A percentile compares a stretch with the other conserved stretches of the same genome.
Conservation (phyloP, 2,113 vertebrate genomes). For the Podarcis cretensis region DNA sequence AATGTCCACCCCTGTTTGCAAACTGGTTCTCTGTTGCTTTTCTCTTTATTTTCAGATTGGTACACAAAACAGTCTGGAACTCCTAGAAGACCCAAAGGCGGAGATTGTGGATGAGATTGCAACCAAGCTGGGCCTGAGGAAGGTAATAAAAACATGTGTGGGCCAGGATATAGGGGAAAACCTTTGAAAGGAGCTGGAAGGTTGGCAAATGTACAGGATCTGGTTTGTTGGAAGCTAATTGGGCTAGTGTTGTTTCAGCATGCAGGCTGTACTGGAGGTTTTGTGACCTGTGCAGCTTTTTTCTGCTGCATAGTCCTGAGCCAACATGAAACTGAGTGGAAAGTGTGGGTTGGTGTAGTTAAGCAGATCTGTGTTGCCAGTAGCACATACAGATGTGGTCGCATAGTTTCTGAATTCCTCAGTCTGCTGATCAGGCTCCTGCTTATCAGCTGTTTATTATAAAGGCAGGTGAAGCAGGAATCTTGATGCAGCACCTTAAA, state of each 20-base stretch:
- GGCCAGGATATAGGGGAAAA: not conserved
- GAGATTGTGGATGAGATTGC: conserved; percentile 95
- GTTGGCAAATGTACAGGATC: not conserved
- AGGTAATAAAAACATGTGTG: conserved; percentile 73
- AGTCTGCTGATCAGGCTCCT: conserved; percentile 4
- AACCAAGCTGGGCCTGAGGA: conserved; percentile 92
- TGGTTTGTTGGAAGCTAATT: fast-evolving
- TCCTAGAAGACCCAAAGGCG: conserved; percentile 94
- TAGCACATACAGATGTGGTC: not conserved
- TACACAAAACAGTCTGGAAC: conserved; percentile 94
- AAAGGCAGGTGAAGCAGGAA: not conserved
- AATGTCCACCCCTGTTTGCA: not conserved
- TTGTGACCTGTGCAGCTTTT: not conserved
- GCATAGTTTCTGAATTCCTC: not conserved
- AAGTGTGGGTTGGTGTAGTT: not conserved
- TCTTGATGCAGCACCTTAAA: not conserved
- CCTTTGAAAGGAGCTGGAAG: not conserved
- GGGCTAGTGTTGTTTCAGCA: not conserved
- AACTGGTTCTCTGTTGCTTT: not conserved
- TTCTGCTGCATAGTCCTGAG: not conserved
- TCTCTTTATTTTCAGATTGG: conserved; percentile 80
- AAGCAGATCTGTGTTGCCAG: not conserved
- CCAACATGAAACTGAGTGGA: not conserved
- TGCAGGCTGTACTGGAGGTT: not conserved
- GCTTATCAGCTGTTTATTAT: not conserved